Percentiles rank a stretch among this genome's conserved stretches.
Evolutionary conservation across 2,797 vertebrate genomes (phyloP).

Genomic region (Liasis olivaceus): DNA sequence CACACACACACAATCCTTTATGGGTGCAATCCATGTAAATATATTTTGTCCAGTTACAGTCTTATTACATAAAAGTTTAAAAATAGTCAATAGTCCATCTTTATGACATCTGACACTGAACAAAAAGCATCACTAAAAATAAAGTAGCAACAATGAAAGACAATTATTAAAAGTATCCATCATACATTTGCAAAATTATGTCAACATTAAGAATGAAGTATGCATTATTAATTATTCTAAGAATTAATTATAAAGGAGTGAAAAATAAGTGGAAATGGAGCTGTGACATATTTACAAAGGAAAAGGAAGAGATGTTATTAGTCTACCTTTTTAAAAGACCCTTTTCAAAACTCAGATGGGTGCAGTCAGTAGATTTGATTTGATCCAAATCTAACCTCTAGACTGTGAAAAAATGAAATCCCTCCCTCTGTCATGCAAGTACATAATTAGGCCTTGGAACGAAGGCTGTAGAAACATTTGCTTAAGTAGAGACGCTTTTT

Average conservation of each 20-base stretch:
- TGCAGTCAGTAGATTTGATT: slow-evolving; percentile 4
- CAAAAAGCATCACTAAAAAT: slow-evolving; percentile 65
- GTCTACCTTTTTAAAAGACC: slow-evolving; percentile 1
- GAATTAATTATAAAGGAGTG: slow-evolving; percentile 71
- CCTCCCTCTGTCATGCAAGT: slow-evolving; percentile 12
- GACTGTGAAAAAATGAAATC: slow-evolving; percentile 36
- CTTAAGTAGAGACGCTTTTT: slow-evolving; percentile 15
- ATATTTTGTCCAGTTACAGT: slow-evolving; percentile 26
- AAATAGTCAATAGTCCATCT: slow-evolving; percentile 27
- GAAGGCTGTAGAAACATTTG: not conserved
- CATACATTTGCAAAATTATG: slow-evolving; percentile 65
- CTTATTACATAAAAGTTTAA: slow-evolving; percentile 32
- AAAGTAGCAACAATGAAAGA: slow-evolving; percentile 55
- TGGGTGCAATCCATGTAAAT: slow-evolving; percentile 21
- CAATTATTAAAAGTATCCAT: slow-evolving; percentile 80
- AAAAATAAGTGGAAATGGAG: slow-evolving; percentile 69
- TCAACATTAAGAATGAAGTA: slow-evolving; percentile 65
- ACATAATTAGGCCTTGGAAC: slow-evolving; percentile 31
- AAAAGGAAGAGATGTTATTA: not conserved
- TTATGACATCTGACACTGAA: slow-evolving; percentile 33
- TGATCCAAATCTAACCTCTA: not conserved
- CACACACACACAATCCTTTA: not conserved
- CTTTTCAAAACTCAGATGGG: slow-evolving; percentile 15
- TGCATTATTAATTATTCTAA: slow-evolving; percentile 62
- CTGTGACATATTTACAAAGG: not conserved